Base-by-base conservation (phyloP, 2,797 vertebrate species). In the Acomys russatus region DNA sequence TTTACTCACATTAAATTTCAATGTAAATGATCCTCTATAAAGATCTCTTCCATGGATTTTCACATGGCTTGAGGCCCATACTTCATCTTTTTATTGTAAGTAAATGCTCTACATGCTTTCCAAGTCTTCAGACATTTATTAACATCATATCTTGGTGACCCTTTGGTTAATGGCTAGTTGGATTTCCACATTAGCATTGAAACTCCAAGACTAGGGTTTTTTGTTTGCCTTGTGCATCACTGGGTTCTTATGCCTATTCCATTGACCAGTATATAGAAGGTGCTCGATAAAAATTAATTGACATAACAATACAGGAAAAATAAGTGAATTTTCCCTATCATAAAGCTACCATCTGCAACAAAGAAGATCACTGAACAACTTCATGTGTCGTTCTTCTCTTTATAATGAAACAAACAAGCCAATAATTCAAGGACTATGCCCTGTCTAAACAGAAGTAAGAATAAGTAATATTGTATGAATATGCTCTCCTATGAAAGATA, bases 381-480 rank as follows among this genome's bases (percentile, higher is more conserved):
- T 95, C 3, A 35, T 15, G 66, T 85, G 11, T 88, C 63, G n/a
- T 38, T 9, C 73, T 88, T 87, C 49, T 82, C 15, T 94, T 92
- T 90, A 59, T 68, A 93, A 25, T 80, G 61, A n/a, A 89, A 79
- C 12, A 82, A 92, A 78, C 23, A 94, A 91, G 35, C 61, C 82
- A 63, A 78, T 85, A 78, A 86, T 95, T 91, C 83, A 89, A 85
- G 56, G 66, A 76, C 88, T 95, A 44, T 66, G 18, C 92, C 92
- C 92, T 92, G 33, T n/a, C 23, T 89, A 33, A 68, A 82, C 18
- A 70, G n/a, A 97, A 93, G 22, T 80, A 73, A 93, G 17, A 61
- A 0, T 88, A 79, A 96, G 3, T 56, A 77, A 38, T 74, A 66
- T 56, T 78, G 66, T 5, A 35, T 80, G 66, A 93, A 77, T 90